phyloP scores from a whole-genome alignment of 2,888 invertebrate species.

The Trachelus troglodyta region DNA sequence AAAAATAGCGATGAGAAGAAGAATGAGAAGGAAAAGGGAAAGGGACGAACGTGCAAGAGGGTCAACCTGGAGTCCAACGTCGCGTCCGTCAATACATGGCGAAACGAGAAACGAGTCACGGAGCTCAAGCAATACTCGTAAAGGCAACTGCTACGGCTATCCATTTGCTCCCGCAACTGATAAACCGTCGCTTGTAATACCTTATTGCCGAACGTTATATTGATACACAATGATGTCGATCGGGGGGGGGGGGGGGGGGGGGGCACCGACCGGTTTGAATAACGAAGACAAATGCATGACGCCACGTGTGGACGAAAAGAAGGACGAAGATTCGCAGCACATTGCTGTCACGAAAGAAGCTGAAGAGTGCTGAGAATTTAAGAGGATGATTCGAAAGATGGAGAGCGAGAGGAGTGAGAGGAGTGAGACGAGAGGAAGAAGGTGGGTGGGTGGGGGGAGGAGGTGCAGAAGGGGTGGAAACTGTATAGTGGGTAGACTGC shows the following conservation, averaged over 20 bases:
- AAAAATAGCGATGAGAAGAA: too few relatives aligned
- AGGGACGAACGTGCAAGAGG: too few relatives aligned
- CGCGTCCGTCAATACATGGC: constrained; percentile 50
- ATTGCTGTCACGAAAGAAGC: neutral
- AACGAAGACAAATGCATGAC: neutral
- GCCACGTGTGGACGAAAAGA: constrained; percentile 9
- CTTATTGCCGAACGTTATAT: too few relatives aligned
- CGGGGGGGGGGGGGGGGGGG: too few relatives aligned
- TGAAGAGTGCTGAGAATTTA: neutral
- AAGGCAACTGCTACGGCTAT: constrained; percentile 43
- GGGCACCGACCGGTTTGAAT: too few relatives aligned
- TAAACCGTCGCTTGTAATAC: too few relatives aligned
- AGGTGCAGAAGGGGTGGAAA: constrained; percentile 19
- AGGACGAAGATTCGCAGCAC: constrained; percentile 18
- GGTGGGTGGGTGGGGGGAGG: constrained; percentile 11
- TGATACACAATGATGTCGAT: too few relatives aligned
- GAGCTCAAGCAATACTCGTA: constrained; percentile 49
- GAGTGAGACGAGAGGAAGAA: constrained; percentile 18
- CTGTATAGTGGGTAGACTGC: neutral
- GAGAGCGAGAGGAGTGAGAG: constrained; percentile 12
- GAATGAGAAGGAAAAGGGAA: too few relatives aligned
- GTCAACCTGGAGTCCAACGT: neutral
- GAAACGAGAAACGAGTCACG: constrained; percentile 47
- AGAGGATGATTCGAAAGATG: constrained; percentile 15
- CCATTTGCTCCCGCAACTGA: constrained; percentile 37